These are phyloP conservation scores for Malacoctenus gilli DNA, from an alignment of 2,797 vertebrate species.

Conservation along the genomic window DNA sequence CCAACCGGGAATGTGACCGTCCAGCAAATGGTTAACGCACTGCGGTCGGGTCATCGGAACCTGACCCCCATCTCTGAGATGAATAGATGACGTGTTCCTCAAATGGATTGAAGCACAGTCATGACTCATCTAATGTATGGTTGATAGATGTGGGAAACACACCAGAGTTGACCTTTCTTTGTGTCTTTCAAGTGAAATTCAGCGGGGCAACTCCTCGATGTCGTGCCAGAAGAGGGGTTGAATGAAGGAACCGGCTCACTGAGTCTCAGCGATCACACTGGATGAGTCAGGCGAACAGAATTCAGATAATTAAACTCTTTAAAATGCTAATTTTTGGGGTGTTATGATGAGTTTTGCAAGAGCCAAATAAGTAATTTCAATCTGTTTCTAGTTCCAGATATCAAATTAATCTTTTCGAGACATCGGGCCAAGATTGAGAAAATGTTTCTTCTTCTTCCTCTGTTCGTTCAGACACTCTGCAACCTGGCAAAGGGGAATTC, in stretches of 20 bases:
- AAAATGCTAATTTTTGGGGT: background rate
- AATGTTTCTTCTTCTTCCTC: no score
- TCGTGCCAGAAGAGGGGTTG: background rate
- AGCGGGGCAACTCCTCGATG: constrained; percentile 1
- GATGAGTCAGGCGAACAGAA: constrained; percentile 8
- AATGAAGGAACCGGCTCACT: no score
- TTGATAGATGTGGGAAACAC: constrained; percentile 41
- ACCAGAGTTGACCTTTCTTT: constrained; percentile 13
- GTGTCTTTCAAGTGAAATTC: constrained; percentile 5
- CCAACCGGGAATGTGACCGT: constrained; percentile 11
- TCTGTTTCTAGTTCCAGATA: background rate
- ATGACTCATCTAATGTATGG: constrained; percentile 52
- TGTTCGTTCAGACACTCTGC: no score
- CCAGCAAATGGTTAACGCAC: constrained; percentile 28
- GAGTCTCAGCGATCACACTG: background rate
- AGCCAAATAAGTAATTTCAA: background rate
- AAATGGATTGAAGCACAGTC: constrained; percentile 10
- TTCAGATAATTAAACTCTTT: background rate
- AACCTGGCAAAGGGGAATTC: background rate
- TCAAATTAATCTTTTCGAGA: background rate
- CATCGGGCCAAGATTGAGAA: background rate
- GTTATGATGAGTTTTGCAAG: background rate
- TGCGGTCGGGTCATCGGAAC: constrained; percentile 22
- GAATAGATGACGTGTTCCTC: constrained; percentile 20
- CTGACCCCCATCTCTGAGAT: constrained; percentile 7